phyloP scores from a whole-genome alignment of 1,140 invertebrate species.

The Littorina saxatilis region DNA sequence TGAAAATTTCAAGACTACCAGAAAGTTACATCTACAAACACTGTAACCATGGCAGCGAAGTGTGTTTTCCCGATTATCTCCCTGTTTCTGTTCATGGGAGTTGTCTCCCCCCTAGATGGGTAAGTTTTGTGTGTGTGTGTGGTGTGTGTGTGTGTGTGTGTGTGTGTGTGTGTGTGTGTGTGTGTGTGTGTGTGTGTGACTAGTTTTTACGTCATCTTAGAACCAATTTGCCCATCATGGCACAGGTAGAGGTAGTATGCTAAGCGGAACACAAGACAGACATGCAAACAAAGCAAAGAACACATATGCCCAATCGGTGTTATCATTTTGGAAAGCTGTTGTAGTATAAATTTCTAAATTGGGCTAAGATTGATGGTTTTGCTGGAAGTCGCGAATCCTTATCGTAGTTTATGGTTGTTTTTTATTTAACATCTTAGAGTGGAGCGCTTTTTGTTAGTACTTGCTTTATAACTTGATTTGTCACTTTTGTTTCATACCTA shows the following conservation, averaged over 20 bases:
- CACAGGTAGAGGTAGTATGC: background rate
- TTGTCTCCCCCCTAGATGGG: background rate
- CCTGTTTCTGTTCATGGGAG: background rate
- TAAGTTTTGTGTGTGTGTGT: background rate
- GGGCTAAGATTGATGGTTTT: too few relatives aligned
- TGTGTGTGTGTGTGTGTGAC: conserved; percentile 19
- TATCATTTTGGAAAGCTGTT: background rate
- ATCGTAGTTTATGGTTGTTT: too few relatives aligned
- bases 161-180: conserved; percentile 19
- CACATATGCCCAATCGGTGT: background rate
- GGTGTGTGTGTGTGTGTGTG: conserved; percentile 5
- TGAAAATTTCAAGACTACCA: too few relatives aligned
- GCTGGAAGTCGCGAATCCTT: too few relatives aligned
- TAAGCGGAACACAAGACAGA: background rate
- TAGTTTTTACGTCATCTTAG: background rate
- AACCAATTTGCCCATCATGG: background rate
- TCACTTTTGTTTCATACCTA: too few relatives aligned
- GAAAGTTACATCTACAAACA: too few relatives aligned
- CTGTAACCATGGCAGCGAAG: too few relatives aligned
- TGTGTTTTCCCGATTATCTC: too few relatives aligned
- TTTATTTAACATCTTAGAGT: too few relatives aligned
- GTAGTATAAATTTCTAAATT: too few relatives aligned
- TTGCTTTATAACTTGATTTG: too few relatives aligned
- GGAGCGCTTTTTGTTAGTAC: too few relatives aligned
- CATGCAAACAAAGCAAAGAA: background rate